Evolutionary conservation across 92 coral and sea anemone species (phyloP), one percentile per base, ranked within the genome.

Genomic region (Virgularia gustaviana): DNA sequence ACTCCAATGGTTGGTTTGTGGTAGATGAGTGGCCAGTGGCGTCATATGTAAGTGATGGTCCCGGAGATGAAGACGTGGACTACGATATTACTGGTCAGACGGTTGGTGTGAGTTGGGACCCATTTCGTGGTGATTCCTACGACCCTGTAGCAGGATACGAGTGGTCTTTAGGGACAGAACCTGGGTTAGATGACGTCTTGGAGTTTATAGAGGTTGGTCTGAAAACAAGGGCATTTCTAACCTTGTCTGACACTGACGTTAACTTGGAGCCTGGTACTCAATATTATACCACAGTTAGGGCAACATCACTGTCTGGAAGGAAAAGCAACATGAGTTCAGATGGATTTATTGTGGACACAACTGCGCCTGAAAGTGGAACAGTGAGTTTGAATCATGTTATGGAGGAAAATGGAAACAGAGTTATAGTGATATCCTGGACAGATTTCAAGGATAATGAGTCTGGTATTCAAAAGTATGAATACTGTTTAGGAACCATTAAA

Each of bases 1-100:
- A 84, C 42, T 89, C 99, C 22, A 86, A 94, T 76, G 99, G 99
- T 34, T 94, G 85, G 76, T 87, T 86, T 30, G 85, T 83, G 7
- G 88, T 78, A 27, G 75, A 88, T 18, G 56, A 78, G 60, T 94
- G 99, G 99, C 99, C 99, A 2, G 66, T 68, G 75, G 51, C 61
- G 32, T 68, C 85, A 24, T 36, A 78, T 66, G 86, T 87, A 47
- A 70, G 88, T 22, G 86, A 87, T 72, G 99, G 99, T 1, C 37
- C 60, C 27, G 64, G 63, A n/a, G 73, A 49, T 23, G 53, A 36
- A 15, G 83, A 87, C 61, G 66, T 86, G 37, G 84, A 75, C 44
- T 92, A 81, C 43, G 49, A 75, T 47, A 81, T 89, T 22, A 86
- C 79, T 70, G 83, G 88, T 29, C 78, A 86, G 52, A 67, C 56